A percentile compares a stretch with the other conserved stretches of the same genome.
phyloP scores from a whole-genome alignment of 2,797 vertebrate species.

The Hirundo rustica region DNA sequence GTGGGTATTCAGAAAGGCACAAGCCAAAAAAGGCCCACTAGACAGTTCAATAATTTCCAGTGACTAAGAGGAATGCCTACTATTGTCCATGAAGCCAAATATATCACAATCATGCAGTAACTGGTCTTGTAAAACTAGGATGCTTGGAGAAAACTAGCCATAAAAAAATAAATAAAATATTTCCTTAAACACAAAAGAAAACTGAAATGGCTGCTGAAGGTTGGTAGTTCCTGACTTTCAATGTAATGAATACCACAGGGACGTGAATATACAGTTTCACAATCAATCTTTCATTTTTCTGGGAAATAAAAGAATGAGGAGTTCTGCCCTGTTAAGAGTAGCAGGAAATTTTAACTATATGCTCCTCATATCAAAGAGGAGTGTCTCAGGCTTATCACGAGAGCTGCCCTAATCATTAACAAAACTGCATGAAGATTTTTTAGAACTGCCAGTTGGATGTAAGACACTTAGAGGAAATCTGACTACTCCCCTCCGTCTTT shows the following conservation, averaged over 20 bases:
- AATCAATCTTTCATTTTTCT: neutral
- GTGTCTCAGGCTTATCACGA: neutral
- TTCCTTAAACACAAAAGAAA: neutral
- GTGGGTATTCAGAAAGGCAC: neutral
- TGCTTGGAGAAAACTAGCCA: neutral
- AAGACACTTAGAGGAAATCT: neutral
- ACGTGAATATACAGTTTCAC: neutral
- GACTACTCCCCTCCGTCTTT: neutral
- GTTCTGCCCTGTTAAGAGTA: neutral
- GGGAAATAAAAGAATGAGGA: neutral
- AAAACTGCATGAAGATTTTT: neutral
- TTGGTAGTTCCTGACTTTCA: neutral
- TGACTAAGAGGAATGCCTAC: slow-evolving; percentile 13
- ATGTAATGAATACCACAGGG: neutral
- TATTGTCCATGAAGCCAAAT: neutral
- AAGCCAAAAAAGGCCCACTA: neutral
- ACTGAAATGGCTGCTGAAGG: neutral
- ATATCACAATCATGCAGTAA: neutral
- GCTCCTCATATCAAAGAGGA: neutral
- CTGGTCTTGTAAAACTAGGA: neutral
- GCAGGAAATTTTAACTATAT: neutral
- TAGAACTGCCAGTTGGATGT: neutral
- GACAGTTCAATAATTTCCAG: neutral
- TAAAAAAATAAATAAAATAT: neutral
- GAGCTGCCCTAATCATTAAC: neutral